phyloP scores from a whole-genome alignment of 1,140 invertebrate species.

The Carposina sasakii region DNA sequence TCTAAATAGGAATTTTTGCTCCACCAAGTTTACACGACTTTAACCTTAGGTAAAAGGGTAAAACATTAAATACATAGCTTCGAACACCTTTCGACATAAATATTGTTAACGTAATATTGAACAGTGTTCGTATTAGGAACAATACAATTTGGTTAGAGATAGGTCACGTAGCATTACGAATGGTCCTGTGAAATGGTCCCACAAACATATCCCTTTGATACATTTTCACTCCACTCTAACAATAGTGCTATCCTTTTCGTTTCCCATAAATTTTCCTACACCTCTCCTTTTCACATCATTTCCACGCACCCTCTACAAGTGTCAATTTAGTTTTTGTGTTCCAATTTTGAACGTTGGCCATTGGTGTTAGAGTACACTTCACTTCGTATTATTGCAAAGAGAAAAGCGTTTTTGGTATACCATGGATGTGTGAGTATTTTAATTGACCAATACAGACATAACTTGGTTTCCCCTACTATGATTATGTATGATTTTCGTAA shows the following conservation, averaged over 20 bases:
- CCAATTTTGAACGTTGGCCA: background rate
- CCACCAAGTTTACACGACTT: no score
- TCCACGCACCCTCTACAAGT: slow-evolving; percentile 15
- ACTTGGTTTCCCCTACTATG: slow-evolving; percentile 14
- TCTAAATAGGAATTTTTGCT: no score
- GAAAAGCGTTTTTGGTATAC: slow-evolving; percentile 9
- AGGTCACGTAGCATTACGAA: slow-evolving; percentile 10
- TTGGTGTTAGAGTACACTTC: slow-evolving; percentile 7
- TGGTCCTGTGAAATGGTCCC: background rate
- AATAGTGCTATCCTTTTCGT: background rate
- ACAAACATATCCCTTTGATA: background rate
- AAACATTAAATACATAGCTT: no score
- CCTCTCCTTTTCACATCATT: slow-evolving; percentile 10
- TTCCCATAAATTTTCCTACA: background rate
- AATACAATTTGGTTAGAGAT: slow-evolving; percentile 4
- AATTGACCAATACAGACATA: slow-evolving; percentile 32
- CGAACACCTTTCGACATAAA: no score
- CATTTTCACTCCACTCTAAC: background rate
- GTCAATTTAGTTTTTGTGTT: background rate
- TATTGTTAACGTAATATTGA: no score
- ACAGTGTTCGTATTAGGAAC: no score
- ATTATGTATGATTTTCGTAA: no score
- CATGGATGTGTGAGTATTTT: slow-evolving; percentile 33
- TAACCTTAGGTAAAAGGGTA: no score
- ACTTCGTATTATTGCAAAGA: background rate